Percentiles rank a stretch among this genome's conserved stretches.
phyloP scores from a whole-genome alignment of 2,113 vertebrate species.

The Pollimyrus isidori region DNA sequence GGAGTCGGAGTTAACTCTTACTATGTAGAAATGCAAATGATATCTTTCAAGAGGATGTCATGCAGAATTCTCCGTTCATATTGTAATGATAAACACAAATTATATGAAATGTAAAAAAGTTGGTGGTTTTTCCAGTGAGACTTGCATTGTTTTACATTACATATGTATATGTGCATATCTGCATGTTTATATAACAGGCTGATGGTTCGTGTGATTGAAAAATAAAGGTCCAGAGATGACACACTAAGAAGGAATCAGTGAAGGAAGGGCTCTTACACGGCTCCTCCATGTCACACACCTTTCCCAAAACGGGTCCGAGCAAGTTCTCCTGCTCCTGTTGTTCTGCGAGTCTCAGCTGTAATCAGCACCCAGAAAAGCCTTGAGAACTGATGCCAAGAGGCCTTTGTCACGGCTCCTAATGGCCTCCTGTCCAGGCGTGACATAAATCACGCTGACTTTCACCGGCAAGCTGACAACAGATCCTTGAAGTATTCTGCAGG shows the following conservation, averaged over 20 bases:
- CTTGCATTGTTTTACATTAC: background rate
- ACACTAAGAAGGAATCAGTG: background rate
- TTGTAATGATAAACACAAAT: background rate
- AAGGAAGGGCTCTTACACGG: background rate
- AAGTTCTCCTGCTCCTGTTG: background rate
- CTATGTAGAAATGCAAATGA: background rate
- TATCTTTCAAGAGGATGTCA: background rate
- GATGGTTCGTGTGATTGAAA: background rate
- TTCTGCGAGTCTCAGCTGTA: background rate
- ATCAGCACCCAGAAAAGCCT: background rate
- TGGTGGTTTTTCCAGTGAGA: too few species aligned
- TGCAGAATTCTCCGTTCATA: background rate
- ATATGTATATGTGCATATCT: background rate
- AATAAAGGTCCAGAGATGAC: background rate
- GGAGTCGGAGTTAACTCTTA: background rate
- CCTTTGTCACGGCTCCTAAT: background rate
- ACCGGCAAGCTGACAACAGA: constrained; percentile 2
- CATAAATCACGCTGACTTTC: constrained; percentile 11
- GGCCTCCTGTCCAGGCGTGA: background rate
- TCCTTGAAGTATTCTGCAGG: background rate
- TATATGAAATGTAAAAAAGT: background rate
- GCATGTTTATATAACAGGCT: background rate
- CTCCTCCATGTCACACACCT: background rate
- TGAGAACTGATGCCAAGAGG: background rate
- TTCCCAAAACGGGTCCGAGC: constrained; percentile 22